Evolutionary conservation across 2,888 invertebrate genomes (phyloP), one percentile per base, ranked within the genome.

Genomic region (Acleris laterana): DNA sequence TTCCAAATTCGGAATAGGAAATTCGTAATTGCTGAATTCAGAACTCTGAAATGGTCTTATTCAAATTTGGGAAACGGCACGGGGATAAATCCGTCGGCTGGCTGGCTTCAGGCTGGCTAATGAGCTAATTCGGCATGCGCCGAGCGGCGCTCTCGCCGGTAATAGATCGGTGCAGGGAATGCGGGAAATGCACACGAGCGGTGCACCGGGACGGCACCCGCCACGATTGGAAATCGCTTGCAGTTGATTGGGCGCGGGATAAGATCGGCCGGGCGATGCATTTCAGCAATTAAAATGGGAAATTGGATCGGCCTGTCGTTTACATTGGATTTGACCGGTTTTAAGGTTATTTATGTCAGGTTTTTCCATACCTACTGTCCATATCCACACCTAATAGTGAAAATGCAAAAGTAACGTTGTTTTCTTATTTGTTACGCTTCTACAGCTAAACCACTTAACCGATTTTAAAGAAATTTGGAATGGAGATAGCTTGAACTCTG

Each of bases 81-180:
- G 55, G 32, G 19, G 50, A 61, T 56, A 63, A 66, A 66, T 61
- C 49, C 25, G 44, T 38, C 38, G 55, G 74, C 76, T 74, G 75
- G 72, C 76, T 77, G 72, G 58, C 32, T 32, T 7, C 53, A 38
- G 38, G 38, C 38, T 38, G 17, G 19, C 64, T 87, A 88, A 88
- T 88, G 84, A 88, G 85, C 85, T 87, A 86, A 88, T 87, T 85
- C 83, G 79, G 84, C 81, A 85, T 85, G 82, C 84, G 77, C 71
- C 69, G 69, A 69, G 19, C 60, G 46, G 51, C 60, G 62, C 62
- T 38, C 56, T 38, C 50, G 11, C 9, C 25, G 17, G 49, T 59
- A 48, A 62, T 52, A 57, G 38, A 56, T 51, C 22, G 58, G 42
- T 55, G 71, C 65, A 71, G 75, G 38, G 38, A 78, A 79, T 76